phyloP scores from a whole-genome alignment of 2,113 vertebrate species.

The Leptobrachium ailaonicum region DNA sequence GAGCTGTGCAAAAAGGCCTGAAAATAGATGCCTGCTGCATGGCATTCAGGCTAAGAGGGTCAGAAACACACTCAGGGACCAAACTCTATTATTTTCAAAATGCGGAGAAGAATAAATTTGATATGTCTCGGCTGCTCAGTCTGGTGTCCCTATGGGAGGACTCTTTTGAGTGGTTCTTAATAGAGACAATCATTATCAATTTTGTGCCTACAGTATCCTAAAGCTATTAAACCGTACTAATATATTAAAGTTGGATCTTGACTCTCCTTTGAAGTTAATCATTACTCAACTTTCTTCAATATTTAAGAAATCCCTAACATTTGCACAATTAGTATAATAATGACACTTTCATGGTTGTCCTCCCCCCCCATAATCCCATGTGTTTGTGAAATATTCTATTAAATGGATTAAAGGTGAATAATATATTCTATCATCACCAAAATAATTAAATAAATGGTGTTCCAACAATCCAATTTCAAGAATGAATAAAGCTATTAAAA shows the following conservation, averaged over 20 bases:
- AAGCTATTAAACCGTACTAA: no score
- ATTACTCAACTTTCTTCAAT: neutral
- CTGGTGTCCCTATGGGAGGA: no score
- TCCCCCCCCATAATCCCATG: neutral
- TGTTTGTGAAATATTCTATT: conserved; percentile 1
- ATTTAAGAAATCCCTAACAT: neutral
- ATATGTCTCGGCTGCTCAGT: no score
- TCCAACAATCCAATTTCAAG: conserved; percentile 28
- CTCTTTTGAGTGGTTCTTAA: no score
- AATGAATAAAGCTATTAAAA: conserved; percentile 26
- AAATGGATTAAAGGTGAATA: conserved; percentile 3
- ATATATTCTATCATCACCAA: neutral
- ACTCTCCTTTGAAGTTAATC: neutral
- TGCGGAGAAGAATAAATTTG: no score
- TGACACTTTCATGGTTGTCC: neutral
- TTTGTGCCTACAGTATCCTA: no score
- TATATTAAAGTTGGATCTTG: neutral
- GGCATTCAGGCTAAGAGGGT: no score
- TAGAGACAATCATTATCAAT: no score
- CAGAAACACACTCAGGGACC: no score
- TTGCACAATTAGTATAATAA: neutral
- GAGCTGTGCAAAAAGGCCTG: no score
- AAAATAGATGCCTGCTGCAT: no score
- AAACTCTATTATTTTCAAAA: no score
- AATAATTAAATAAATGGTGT: conserved; percentile 10